Evolutionary conservation across 1,140 invertebrate genomes (phyloP).

Genomic region (Hyles vespertilio): DNA sequence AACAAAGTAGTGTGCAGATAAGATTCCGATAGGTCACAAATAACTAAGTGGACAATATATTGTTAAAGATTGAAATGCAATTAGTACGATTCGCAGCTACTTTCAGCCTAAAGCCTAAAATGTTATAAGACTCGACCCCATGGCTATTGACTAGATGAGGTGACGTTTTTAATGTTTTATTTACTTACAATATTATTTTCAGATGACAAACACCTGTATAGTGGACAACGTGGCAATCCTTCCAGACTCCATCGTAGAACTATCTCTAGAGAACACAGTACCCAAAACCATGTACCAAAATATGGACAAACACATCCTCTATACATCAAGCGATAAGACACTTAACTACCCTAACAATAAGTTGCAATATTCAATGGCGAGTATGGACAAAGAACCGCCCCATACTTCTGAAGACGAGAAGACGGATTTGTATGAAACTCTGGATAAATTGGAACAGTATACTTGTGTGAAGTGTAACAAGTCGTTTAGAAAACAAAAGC

Average conservation of each 20-base stretch:
- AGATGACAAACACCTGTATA: constrained; percentile 71
- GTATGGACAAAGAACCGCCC: constrained; percentile 44
- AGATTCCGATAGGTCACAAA: too few species aligned
- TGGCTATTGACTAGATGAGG: too few species aligned
- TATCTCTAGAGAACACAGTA: constrained; percentile 66
- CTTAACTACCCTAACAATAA: constrained; percentile 48
- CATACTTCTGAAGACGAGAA: constrained; percentile 30
- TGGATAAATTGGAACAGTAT: constrained; percentile 52
- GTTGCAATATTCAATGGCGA: constrained; percentile 54
- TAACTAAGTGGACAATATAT: too few species aligned
- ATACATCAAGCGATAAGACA: constrained; percentile 54
- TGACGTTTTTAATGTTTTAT: too few species aligned
- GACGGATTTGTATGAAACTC: constrained; percentile 44
- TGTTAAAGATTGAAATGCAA: too few species aligned
- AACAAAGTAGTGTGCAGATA: too few species aligned
- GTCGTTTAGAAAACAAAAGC: constrained; percentile 79
- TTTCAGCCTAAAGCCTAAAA: too few species aligned
- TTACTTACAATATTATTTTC: constrained; percentile 14
- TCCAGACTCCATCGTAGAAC: constrained; percentile 69
- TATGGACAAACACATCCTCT: constrained; percentile 62
- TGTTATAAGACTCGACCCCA: too few species aligned
- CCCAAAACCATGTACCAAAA: constrained; percentile 67
- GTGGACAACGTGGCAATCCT: constrained; percentile 63
- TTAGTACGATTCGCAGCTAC: too few species aligned
- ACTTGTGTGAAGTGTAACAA: constrained; percentile 79